Evolutionary conservation across 1,140 invertebrate genomes (phyloP).

Genomic region (Drosophila hydei): DNA sequence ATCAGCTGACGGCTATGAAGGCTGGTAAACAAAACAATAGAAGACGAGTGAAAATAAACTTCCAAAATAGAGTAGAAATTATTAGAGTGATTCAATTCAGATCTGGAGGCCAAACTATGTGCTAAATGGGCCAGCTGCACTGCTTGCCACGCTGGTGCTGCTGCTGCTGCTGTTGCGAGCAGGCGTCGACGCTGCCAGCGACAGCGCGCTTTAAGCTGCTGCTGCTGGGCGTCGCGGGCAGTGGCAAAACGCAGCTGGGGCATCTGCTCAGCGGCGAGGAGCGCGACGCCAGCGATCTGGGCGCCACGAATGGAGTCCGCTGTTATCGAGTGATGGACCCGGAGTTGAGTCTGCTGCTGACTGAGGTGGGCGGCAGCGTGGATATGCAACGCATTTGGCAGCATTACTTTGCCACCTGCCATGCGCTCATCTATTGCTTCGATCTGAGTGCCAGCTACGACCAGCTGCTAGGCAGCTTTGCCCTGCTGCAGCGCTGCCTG

Average conservation of each 20-base stretch:
- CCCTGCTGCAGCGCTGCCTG: constrained; percentile 43
- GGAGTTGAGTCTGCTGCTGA: constrained; percentile 30
- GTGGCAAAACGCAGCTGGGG: constrained; percentile 74
- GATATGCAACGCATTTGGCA: constrained; percentile 80
- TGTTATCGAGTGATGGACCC: constrained; percentile 36
- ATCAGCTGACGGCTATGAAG: constrained; percentile 47
- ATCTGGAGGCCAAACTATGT: constrained; percentile 16
- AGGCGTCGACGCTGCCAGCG: neutral
- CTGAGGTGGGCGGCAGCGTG: constrained; percentile 70
- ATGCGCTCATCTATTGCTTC: constrained; percentile 73
- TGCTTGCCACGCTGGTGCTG: constrained; percentile 33
- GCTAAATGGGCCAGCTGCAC: constrained; percentile 62
- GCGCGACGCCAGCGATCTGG: constrained; percentile 34
- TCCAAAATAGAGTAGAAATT: neutral
- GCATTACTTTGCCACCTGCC: constrained; percentile 64
- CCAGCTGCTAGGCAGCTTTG: constrained; percentile 44
- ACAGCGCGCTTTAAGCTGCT: constrained; percentile 59
- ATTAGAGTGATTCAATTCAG: too few species aligned
- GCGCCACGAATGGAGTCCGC: constrained; percentile 71
- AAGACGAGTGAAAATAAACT: constrained; percentile 3
- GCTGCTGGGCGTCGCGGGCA: constrained; percentile 60
- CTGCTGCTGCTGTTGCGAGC: constrained; percentile 16
- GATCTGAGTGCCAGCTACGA: constrained; percentile 47
- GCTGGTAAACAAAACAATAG: constrained; percentile 63
- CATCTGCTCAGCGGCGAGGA: constrained; percentile 41